phyloP scores from a whole-genome alignment of 2,888 invertebrate species.

The Eilema sororculum region DNA sequence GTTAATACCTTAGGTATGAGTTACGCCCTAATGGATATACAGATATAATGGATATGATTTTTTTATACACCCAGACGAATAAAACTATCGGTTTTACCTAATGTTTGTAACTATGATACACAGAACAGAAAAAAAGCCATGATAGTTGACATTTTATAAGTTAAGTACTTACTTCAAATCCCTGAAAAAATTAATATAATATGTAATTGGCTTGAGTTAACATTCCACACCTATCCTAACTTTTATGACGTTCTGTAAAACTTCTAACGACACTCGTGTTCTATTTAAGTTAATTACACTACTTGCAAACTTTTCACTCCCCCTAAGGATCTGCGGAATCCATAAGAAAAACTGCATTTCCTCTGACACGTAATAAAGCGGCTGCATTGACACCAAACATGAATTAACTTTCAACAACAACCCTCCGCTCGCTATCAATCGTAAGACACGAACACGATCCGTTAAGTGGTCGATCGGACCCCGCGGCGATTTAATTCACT shows the following conservation, averaged over 20 bases:
- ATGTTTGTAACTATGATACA: too few relatives aligned
- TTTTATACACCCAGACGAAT: too few relatives aligned
- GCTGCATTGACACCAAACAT: conserved; percentile 82
- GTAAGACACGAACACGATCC: conserved; percentile 79
- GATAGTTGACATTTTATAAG: too few relatives aligned
- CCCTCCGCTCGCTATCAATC: conserved; percentile 79
- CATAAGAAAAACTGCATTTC: conserved; percentile 76
- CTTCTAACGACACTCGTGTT: not conserved
- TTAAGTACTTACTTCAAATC: too few relatives aligned
- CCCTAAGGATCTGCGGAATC: conserved; percentile 47
- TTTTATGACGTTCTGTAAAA: not conserved
- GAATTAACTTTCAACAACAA: conserved; percentile 82
- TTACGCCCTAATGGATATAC: not conserved
- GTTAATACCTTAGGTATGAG: not conserved
- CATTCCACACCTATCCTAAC: too few relatives aligned
- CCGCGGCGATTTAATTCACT: conserved; percentile 79
- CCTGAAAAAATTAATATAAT: too few relatives aligned
- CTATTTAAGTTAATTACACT: conserved; percentile 3
- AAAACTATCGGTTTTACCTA: too few relatives aligned
- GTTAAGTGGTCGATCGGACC: conserved; percentile 82
- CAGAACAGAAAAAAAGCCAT: too few relatives aligned
- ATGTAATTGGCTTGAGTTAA: too few relatives aligned
- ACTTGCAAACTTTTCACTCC: conserved; percentile 13
- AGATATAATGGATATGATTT: too few relatives aligned
- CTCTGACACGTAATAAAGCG: conserved; percentile 75